These are phyloP conservation scores for Epistrophe grossulariae DNA, from an alignment of 2,888 invertebrate genomes.

Conservation along the genomic window DNA sequence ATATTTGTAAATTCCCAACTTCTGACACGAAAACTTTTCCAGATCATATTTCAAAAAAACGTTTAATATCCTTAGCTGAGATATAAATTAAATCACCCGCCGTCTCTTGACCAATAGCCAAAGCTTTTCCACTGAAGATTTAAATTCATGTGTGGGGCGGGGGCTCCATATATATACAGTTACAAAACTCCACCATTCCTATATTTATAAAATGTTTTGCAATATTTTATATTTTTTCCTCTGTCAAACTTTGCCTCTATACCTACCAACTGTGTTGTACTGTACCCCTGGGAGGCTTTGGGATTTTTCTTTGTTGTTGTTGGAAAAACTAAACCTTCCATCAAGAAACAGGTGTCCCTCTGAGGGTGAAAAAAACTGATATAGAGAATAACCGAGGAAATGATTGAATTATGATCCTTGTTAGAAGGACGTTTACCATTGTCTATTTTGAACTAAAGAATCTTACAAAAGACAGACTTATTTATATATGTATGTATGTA, in stretches of 20 bases:
- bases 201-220: conserved; percentile 55
- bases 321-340: background rate
- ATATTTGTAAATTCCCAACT: conserved; percentile 59
- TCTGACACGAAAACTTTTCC: conserved; percentile 54
- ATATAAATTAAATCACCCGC: conserved; percentile 53
- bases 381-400: conserved; percentile 18
- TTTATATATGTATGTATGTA: background rate
- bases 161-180: background rate
- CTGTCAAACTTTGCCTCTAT: conserved; percentile 12
- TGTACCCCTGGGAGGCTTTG: background rate
- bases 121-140: conserved; percentile 27
- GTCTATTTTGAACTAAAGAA: conserved; percentile 42
- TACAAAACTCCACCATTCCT: conserved; percentile 42
- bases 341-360: conserved; percentile 61
- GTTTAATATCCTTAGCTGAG: conserved; percentile 65
- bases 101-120: background rate
- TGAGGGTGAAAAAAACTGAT: background rate
- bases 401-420: conserved; percentile 72
- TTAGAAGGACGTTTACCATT: conserved; percentile 33
- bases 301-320: background rate
- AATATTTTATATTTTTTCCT: conserved; percentile 40
- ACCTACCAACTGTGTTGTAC: background rate
- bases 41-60: conserved; percentile 72
- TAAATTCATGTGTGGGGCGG: conserved; percentile 1
- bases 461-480: conserved; percentile 4